Base-by-base conservation (phyloP, 1,140 invertebrate species). In the Potamilus streckersoni region DNA sequence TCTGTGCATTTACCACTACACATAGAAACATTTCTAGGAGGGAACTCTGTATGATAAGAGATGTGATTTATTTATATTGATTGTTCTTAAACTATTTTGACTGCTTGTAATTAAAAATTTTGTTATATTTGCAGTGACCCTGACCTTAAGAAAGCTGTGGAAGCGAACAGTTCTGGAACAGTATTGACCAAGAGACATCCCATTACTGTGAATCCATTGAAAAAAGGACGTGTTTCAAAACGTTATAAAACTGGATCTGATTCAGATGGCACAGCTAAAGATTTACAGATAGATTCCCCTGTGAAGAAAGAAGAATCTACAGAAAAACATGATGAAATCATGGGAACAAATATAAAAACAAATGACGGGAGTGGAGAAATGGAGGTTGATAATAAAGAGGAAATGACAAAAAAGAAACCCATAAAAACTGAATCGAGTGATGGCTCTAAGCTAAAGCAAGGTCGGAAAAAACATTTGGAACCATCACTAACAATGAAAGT, bases 171-270 rank as follows among this genome's bases (percentile, higher is more conserved):
- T 31, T 82, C 86, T 58, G 88, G 85, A 8, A 85, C 82, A 55
- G 82, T 88, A 55, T 84, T 83, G 12, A 84, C 85, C 73, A 88
- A 89, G 77, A 79, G 89, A 49, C 87, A 90, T 82, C 89, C 89
- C 14, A 79, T 87, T 61, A 19, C 65, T 20, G 38, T 60, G 20
- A 66, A 61, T 2, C 65, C 70, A 49, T 31, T 64, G 60, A 80
- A 76, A 60, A 79, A 78, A 66, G 69, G 64, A 57, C 73, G 72
- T 11, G 11, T 49, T 4, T 49, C 38, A 49, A 49, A 49, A 49
- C 6, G 11, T 49, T 49, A 8, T 6, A 49, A 49, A 49, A 11
- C 38, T 49, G 38, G 38, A 49, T 49, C 38, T 49, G 38, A 49
- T 49, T 49, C 38, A 6, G 38, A 49, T 11, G 11, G 38, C 11